phyloP scores from a whole-genome alignment of 2,888 invertebrate genomes.

The Venusia cambrica region DNA sequence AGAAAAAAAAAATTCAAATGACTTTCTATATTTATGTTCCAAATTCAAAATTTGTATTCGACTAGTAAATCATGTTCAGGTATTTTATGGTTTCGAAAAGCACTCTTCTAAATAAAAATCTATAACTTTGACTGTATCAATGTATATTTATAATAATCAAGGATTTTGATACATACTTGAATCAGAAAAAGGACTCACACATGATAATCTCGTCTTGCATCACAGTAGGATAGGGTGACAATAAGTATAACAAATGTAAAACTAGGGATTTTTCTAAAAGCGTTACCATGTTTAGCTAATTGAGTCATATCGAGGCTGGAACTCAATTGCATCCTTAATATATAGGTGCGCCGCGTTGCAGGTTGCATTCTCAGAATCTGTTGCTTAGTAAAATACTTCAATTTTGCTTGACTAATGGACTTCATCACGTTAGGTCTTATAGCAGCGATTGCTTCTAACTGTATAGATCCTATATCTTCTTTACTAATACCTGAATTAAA shows the following conservation, averaged over 20 bases:
- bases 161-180: no score
- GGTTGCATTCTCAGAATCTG: slow-evolving; percentile 63
- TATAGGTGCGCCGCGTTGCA: slow-evolving; percentile 56
- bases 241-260: slow-evolving; percentile 5
- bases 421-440: slow-evolving; percentile 55
- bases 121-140: no score
- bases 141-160: no score
- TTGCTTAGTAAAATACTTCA: slow-evolving; percentile 60
- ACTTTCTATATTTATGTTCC: no score
- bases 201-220: no score
- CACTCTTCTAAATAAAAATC: no score
- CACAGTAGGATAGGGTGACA: slow-evolving; percentile 13
- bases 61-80: no score
- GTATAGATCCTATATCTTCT: slow-evolving; percentile 57
- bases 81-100: no score
- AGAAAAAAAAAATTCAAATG: no score
- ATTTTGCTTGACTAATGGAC: slow-evolving; percentile 52
- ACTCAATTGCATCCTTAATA: slow-evolving; percentile 61
- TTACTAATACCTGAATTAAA: slow-evolving; percentile 63
- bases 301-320: slow-evolving; percentile 57
- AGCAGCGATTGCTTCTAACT: slow-evolving; percentile 61
- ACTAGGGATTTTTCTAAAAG: background rate
- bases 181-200: no score
- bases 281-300: slow-evolving; percentile 37
- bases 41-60: no score